phyloP scores from a whole-genome alignment of 30 jellyfish, hydroid and myxozoan genomes.

The Haliclystus octoradiatus region DNA sequence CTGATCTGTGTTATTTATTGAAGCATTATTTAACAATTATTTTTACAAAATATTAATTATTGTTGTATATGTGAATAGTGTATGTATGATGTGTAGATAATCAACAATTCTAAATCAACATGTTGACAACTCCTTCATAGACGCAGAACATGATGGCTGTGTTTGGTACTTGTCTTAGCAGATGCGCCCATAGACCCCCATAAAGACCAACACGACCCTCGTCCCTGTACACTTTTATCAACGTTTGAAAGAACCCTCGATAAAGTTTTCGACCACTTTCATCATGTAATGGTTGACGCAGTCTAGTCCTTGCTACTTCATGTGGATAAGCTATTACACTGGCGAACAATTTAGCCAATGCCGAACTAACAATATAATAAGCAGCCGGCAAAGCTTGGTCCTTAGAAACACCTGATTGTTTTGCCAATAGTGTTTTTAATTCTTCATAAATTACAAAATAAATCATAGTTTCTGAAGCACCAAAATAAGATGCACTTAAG shows the following conservation, averaged over 20 bases:
- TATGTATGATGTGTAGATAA: too few species aligned
- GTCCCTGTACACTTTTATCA: conserved; percentile 48
- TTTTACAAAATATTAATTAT: too few species aligned
- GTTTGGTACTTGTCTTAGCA: conserved; percentile 65
- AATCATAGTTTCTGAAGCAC: conserved; percentile 86
- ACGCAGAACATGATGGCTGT: conserved; percentile 60
- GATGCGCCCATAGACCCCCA: conserved; percentile 77
- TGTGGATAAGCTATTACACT: conserved; percentile 70
- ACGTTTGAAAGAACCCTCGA: conserved; percentile 42
- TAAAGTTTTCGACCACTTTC: conserved; percentile 44
- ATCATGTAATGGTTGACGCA: conserved; percentile 52
- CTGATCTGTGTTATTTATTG: too few species aligned
- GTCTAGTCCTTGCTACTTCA: conserved; percentile 81
- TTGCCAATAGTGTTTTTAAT: conserved; percentile 37
- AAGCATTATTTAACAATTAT: too few species aligned
- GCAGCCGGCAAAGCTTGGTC: conserved; percentile 31
- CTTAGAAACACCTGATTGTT: conserved; percentile 2
- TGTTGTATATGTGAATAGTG: too few species aligned
- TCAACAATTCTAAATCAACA: conserved; percentile 23
- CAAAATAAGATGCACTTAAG: conserved; percentile 91
- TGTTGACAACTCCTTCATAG: conserved; percentile 51
- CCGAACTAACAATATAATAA: conserved; percentile 43
- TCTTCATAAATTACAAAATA: conserved; percentile 93
- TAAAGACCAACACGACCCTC: conserved; percentile 83
- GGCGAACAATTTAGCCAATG: conserved; percentile 45